Conservation (phyloP, 1,140 invertebrate species). For the Drosophila kurseongensis region DNA sequence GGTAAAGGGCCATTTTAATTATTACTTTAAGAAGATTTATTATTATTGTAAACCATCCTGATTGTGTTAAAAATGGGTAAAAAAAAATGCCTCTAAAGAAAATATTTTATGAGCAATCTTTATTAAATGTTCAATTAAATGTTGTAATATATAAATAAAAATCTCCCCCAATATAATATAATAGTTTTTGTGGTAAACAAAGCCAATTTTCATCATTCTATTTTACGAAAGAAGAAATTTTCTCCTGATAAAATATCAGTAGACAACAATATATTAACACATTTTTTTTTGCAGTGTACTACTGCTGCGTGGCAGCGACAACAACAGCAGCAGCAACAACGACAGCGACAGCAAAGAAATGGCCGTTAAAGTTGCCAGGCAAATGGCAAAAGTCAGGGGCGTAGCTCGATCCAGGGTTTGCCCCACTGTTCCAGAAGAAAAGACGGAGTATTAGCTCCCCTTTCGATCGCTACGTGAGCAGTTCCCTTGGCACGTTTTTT, state of each 20-base stretch:
- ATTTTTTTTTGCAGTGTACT: slow-evolving; percentile 4
- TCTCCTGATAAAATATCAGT: neutral
- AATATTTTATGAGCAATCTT: too few species aligned
- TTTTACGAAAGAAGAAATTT: too few species aligned
- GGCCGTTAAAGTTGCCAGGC: slow-evolving; percentile 79
- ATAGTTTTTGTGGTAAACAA: too few species aligned
- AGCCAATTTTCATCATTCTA: too few species aligned
- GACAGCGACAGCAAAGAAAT: slow-evolving; percentile 67
- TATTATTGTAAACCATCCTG: too few species aligned
- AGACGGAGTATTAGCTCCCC: slow-evolving; percentile 22
- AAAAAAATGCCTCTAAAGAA: too few species aligned
- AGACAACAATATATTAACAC: neutral
- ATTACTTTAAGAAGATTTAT: too few species aligned
- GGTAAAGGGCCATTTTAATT: too few species aligned
- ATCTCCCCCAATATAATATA: too few species aligned
- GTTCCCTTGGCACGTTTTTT: slow-evolving; percentile 56
- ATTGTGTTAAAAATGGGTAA: too few species aligned
- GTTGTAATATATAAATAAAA: too few species aligned
- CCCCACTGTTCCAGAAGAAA: slow-evolving; percentile 44
- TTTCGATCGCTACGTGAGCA: slow-evolving; percentile 45
- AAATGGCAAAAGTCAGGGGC: slow-evolving; percentile 77
- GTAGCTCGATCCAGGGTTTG: slow-evolving; percentile 53
- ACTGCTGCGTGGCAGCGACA: slow-evolving; percentile 70
- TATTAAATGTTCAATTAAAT: too few species aligned
- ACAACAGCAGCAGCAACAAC: slow-evolving; percentile 37